phyloP scores from a whole-genome alignment of 2,797 vertebrate genomes.

The Novumbra hubbsi region DNA sequence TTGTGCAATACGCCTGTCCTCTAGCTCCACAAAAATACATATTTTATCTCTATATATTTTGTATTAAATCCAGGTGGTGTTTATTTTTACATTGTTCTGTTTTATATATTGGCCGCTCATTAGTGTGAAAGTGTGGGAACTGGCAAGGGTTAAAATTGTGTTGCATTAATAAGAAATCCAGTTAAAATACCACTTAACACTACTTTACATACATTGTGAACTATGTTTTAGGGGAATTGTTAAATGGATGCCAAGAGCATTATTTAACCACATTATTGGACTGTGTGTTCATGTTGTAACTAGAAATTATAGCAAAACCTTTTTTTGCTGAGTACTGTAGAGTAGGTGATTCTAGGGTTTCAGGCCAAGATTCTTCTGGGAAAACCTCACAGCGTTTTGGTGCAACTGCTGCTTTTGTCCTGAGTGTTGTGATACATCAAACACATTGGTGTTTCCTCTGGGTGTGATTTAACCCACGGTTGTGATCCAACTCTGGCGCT shows the following conservation, averaged over 20 bases:
- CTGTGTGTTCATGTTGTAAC: slow-evolving; percentile 10
- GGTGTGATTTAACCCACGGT: slow-evolving; percentile 12
- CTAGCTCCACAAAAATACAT: slow-evolving; percentile 40
- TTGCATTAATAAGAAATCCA: not conserved
- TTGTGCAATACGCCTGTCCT: slow-evolving; percentile 43
- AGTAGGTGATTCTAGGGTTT: slow-evolving; percentile 23
- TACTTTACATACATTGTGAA: slow-evolving; percentile 5
- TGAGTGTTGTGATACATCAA: slow-evolving; percentile 19
- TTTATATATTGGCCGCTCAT: slow-evolving; percentile 8
- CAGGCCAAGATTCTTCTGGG: slow-evolving; percentile 42
- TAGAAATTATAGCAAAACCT: slow-evolving; percentile 37
- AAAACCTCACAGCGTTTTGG: slow-evolving; percentile 42
- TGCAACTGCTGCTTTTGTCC: slow-evolving; percentile 16
- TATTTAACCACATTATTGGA: not conserved
- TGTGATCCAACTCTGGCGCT: slow-evolving; percentile 33
- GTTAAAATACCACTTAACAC: not conserved
- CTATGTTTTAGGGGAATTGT: slow-evolving; percentile 23
- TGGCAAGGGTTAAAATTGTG: slow-evolving; percentile 9
- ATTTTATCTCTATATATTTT: slow-evolving; percentile 47
- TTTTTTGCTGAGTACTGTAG: slow-evolving; percentile 33
- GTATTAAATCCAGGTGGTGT: slow-evolving; percentile 20
- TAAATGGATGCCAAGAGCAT: not conserved
- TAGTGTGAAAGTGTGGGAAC: slow-evolving; percentile 26
- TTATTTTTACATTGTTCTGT: slow-evolving; percentile 38
- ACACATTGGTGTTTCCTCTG: slow-evolving; percentile 8